These are phyloP conservation scores for Ptychoptera albimana DNA, from an alignment of 2,888 invertebrate species.

Conservation along the genomic window DNA sequence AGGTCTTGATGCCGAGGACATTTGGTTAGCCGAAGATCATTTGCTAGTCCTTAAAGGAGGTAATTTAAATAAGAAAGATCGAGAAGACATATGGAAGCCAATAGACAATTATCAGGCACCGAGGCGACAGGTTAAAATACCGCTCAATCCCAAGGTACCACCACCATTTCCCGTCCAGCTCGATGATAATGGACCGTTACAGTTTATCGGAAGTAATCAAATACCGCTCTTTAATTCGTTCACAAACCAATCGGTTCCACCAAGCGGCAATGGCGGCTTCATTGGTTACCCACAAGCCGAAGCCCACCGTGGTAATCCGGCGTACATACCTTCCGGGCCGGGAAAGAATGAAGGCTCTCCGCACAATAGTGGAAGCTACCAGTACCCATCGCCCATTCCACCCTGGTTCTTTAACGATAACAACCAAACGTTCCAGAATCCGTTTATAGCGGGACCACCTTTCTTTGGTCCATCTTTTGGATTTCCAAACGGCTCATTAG, in stretches of 20 bases:
- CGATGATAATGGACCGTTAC: slow-evolving; percentile 68
- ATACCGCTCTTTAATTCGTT: slow-evolving; percentile 35
- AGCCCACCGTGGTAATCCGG: slow-evolving; percentile 20
- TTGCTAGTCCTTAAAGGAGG: slow-evolving; percentile 70
- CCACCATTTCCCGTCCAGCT: slow-evolving; percentile 90
- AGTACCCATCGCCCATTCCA: slow-evolving; percentile 44
- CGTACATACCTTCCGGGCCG: slow-evolving; percentile 44
- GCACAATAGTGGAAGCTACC: slow-evolving; percentile 27
- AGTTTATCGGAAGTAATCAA: slow-evolving; percentile 66
- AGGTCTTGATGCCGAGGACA: slow-evolving; percentile 68
- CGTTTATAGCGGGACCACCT: slow-evolving; percentile 14
- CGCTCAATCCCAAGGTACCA: slow-evolving; percentile 65
- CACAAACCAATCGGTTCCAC: slow-evolving; percentile 53
- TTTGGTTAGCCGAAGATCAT: slow-evolving; percentile 83
- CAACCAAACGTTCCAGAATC: slow-evolving; percentile 21
- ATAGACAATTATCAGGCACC: slow-evolving; percentile 76
- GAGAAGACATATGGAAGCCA: slow-evolving; percentile 52
- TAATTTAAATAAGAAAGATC: slow-evolving; percentile 34
- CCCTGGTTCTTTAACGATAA: slow-evolving; percentile 32
- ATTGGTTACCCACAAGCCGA: slow-evolving; percentile 19
- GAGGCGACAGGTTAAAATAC: slow-evolving; percentile 68
- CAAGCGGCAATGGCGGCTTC: slow-evolving; percentile 33
- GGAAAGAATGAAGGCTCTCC: slow-evolving; percentile 29
- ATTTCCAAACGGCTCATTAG: slow-evolving; percentile 21
- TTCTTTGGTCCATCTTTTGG: slow-evolving; percentile 21